A percentile compares a stretch with the other conserved stretches of the same genome.
phyloP scores from a whole-genome alignment of 37 sponge, comb jelly and placozoan genomes.

The Dysidea cf. avara region DNA sequence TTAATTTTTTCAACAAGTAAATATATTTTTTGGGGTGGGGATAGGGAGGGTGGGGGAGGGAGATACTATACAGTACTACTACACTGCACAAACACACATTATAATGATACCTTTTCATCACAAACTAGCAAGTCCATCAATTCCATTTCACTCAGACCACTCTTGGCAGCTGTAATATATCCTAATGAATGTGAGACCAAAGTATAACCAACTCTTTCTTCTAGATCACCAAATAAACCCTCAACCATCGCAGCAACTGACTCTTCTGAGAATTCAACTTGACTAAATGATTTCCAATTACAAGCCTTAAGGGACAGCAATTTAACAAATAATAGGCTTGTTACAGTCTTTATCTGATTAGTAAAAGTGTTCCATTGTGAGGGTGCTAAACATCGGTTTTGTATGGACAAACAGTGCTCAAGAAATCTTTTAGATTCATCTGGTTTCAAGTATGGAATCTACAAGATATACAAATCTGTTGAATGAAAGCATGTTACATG shows the following conservation, averaged over 20 bases:
- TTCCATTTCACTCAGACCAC: conserved; percentile 75
- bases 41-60: no score
- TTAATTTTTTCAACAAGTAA: no score
- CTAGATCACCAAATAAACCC: conserved; percentile 25
- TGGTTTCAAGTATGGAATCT: conserved; percentile 43
- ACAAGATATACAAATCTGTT: not conserved
- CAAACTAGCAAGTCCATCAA: conserved; percentile 63
- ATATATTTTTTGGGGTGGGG: no score
- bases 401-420: conserved; percentile 15
- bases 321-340: conserved; percentile 57
- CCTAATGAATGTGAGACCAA: conserved; percentile 36
- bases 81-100: not conserved
- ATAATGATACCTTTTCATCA: conserved; percentile 48
- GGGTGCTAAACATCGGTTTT: conserved; percentile 26
- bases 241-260: conserved; percentile 20
- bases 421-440: conserved; percentile 41
- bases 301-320: conserved; percentile 23
- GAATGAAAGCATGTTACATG: no score
- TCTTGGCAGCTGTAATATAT: conserved; percentile 52
- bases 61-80: no score
- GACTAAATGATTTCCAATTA: not conserved
- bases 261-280: not conserved
- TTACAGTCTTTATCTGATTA: not conserved
- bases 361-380: no score
- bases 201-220: conserved; percentile 30